phyloP scores from a whole-genome alignment of 2,113 vertebrate species.

The Clarias gariepinus region DNA sequence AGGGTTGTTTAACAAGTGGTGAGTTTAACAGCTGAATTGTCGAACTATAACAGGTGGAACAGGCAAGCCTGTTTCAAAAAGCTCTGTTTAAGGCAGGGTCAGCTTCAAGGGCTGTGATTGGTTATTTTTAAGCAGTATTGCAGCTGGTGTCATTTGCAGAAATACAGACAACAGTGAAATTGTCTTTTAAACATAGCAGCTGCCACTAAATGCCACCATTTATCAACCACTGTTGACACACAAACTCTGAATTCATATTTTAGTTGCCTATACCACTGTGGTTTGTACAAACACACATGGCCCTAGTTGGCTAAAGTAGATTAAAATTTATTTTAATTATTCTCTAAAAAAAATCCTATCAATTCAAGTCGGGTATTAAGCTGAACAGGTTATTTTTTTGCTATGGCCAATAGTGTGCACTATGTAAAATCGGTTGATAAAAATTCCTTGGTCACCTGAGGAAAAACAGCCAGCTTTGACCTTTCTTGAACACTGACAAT shows the following conservation, averaged over 20 bases:
- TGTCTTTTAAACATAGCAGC: constrained; percentile 14
- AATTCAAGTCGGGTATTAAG: no score
- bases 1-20: background rate
- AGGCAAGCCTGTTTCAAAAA: background rate
- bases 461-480: no score
- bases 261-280: background rate
- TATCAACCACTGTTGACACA: background rate
- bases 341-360: no score
- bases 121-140: background rate
- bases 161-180: background rate
- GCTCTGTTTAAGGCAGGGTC: background rate
- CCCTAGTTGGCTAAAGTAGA: background rate
- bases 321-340: background rate
- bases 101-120: background rate
- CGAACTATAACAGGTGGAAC: background rate
- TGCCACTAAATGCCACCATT: constrained; percentile 7
- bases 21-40: constrained; percentile 2
- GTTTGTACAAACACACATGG: background rate
- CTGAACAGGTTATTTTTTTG: no score
- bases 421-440: no score
- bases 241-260: background rate
- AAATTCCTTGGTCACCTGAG: no score
- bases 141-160: constrained; percentile 18
- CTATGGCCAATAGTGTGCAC: no score
- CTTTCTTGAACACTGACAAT: no score